A percentile compares a stretch with the other conserved stretches of the same genome.
Conservation (phyloP, 2,888 invertebrate genomes). For the Apotomis betuletana region DNA sequence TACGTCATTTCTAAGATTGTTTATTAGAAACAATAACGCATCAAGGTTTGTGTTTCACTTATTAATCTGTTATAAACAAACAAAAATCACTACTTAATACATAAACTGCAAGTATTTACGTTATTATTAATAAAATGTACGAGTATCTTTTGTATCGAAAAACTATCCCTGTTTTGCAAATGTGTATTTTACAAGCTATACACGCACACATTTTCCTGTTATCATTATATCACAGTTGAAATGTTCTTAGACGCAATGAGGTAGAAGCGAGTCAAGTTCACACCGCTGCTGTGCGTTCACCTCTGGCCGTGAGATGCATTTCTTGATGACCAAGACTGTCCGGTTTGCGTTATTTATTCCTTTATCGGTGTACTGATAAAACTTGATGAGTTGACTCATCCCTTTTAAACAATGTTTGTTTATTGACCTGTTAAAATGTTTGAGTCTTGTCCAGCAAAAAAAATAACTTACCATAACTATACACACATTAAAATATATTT, state of each 20-base stretch:
- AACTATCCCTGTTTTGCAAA: background rate
- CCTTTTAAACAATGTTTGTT: background rate
- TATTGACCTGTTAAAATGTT: too few relatives aligned
- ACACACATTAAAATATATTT: too few relatives aligned
- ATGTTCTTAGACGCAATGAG: conserved; percentile 55
- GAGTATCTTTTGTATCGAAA: background rate
- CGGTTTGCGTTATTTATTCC: conserved; percentile 19
- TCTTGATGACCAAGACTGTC: conserved; percentile 45
- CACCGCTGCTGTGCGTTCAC: conserved; percentile 65
- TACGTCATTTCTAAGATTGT: conserved; percentile 29
- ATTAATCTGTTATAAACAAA: background rate
- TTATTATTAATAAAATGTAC: background rate
- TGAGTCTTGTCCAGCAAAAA: too few relatives aligned
- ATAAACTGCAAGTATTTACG: too few relatives aligned
- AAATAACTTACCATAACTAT: too few relatives aligned
- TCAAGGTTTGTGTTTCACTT: conserved; percentile 3
- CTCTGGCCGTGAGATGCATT: conserved; percentile 64
- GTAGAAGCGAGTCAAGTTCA: conserved; percentile 75
- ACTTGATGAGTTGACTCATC: background rate
- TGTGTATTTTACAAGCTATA: background rate
- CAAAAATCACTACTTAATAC: too few relatives aligned
- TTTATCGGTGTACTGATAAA: conserved; percentile 12
- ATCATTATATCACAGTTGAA: conserved; percentile 19
- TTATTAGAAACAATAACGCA: conserved; percentile 2
- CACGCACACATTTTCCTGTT: conserved; percentile 16